Evolutionary conservation across 2,888 invertebrate species (phyloP).

Genomic region (Nomada ferruginata): DNA sequence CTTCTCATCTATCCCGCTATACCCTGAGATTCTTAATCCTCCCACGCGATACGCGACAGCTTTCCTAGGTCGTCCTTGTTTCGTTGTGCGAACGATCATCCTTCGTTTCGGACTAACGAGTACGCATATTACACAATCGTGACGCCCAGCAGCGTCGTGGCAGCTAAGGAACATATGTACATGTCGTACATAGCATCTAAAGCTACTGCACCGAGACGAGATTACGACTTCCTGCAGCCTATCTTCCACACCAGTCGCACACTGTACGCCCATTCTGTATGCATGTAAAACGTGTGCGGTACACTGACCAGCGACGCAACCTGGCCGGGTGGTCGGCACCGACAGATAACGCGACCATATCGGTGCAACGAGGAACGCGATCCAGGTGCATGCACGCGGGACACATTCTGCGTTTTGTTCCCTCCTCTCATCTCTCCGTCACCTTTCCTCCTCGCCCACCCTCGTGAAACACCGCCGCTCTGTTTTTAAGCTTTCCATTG

Average conservation of each 20-base stretch:
- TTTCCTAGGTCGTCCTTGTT: slow-evolving; percentile 36
- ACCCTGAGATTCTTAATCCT: slow-evolving; percentile 8
- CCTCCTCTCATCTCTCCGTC: neutral
- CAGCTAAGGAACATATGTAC: neutral
- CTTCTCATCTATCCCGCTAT: neutral
- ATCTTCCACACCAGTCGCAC: slow-evolving; percentile 57
- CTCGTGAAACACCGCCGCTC: slow-evolving; percentile 1
- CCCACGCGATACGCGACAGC: slow-evolving; percentile 28
- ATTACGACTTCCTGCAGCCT: slow-evolving; percentile 71
- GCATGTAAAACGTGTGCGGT: slow-evolving; percentile 43
- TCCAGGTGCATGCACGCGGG: slow-evolving; percentile 66
- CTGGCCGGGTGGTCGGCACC: slow-evolving; percentile 58
- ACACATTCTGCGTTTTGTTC: neutral
- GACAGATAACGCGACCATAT: slow-evolving; percentile 65
- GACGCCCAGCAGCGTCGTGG: slow-evolving; percentile 18
- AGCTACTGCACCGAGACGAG: slow-evolving; percentile 43
- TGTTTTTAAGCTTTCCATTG: slow-evolving; percentile 61
- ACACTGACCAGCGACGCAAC: slow-evolving; percentile 41
- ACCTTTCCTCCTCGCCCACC: neutral
- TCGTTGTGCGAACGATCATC: slow-evolving; percentile 53
- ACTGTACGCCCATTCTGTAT: neutral
- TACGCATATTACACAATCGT: slow-evolving; percentile 13
- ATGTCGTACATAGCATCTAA: neutral
- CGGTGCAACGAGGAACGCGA: slow-evolving; percentile 61
- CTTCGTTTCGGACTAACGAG: slow-evolving; percentile 20